A percentile compares a stretch with the other conserved stretches of the same genome.
Evolutionary conservation across 1,140 invertebrate species (phyloP).

Genomic region (Drosophila persimilis): DNA sequence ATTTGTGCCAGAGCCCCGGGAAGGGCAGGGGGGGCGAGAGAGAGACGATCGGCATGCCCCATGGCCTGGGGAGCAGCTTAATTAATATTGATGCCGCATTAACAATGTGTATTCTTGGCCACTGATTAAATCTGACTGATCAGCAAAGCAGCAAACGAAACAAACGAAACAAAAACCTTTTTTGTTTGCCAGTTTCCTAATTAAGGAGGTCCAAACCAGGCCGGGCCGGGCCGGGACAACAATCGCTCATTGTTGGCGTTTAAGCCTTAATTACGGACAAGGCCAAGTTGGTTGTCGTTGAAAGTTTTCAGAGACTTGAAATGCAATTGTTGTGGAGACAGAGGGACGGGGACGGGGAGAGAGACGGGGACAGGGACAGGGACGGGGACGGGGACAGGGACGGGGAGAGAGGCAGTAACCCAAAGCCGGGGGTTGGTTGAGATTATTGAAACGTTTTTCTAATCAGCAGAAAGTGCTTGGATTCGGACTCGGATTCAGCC

Average conservation of each 20-base stretch:
- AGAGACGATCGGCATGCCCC: conserved; percentile 8
- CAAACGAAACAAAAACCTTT: conserved; percentile 34
- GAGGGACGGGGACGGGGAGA: no score
- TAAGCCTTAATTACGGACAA: conserved; percentile 67
- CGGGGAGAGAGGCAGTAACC: no score
- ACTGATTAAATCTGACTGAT: conserved; percentile 74
- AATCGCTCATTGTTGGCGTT: conserved; percentile 65
- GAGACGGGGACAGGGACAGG: no score
- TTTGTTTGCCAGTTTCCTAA: conserved; percentile 61
- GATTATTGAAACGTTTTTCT: conserved; percentile 78
- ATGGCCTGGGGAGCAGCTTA: conserved; percentile 13
- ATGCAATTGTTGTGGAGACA: conserved; percentile 53
- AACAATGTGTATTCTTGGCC: conserved; percentile 60
- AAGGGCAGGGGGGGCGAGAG: neutral
- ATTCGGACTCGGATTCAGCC: neutral
- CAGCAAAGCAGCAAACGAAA: conserved; percentile 8
- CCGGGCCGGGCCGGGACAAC: conserved; percentile 30
- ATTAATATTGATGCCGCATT: conserved; percentile 79
- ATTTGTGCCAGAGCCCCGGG: conserved; percentile 60
- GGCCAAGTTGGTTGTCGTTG: conserved; percentile 54
- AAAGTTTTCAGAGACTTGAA: conserved; percentile 47
- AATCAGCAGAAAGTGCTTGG: conserved; percentile 74
- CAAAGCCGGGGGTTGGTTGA: neutral
- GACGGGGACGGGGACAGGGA: conserved; percentile 5
- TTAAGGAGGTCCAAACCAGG: conserved; percentile 22